A percentile compares a stretch with the other conserved stretches of the same genome.
Evolutionary conservation across 2,113 vertebrate genomes (phyloP).

Genomic region (Stercorarius parasiticus): DNA sequence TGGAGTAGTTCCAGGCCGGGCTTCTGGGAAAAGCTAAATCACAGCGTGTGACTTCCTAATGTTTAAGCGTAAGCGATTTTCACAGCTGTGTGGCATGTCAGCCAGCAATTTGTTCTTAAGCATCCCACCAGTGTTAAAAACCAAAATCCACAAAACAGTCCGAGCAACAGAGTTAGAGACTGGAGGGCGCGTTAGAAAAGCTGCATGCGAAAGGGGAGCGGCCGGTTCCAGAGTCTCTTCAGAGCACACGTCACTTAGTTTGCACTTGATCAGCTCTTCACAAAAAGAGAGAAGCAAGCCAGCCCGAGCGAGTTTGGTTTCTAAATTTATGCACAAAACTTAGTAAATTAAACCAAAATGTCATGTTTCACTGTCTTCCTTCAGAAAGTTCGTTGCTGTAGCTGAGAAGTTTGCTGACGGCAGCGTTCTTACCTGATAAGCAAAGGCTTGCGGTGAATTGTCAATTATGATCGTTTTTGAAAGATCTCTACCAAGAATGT

Average conservation of each 20-base stretch:
- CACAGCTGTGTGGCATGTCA: not conserved
- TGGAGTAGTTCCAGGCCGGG: not conserved
- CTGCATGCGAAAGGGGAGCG: too few relatives aligned
- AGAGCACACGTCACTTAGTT: fast-evolving
- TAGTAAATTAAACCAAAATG: too few relatives aligned
- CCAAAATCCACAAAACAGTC: not conserved
- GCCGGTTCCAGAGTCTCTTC: not conserved
- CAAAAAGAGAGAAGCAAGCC: not conserved
- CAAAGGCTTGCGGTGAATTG: slow-evolving; percentile 99
- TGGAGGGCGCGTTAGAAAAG: not conserved
- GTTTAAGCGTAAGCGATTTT: not conserved
- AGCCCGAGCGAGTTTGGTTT: not conserved
- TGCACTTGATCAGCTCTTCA: not conserved
- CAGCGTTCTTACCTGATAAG: slow-evolving; percentile 88
- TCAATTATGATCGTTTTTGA: slow-evolving; percentile 99
- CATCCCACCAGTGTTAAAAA: not conserved
- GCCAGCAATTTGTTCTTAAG: too few relatives aligned
- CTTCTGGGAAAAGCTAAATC: not conserved
- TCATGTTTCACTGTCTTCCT: fast-evolving
- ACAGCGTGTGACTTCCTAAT: not conserved
- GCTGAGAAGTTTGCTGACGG: fast-evolving
- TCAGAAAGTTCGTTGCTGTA: fast-evolving
- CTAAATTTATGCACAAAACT: not conserved
- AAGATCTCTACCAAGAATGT: slow-evolving; percentile 97
- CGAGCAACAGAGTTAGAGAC: not conserved